Base-by-base conservation (phyloP, 2,888 invertebrate species). In the Agrotis clavis region DNA sequence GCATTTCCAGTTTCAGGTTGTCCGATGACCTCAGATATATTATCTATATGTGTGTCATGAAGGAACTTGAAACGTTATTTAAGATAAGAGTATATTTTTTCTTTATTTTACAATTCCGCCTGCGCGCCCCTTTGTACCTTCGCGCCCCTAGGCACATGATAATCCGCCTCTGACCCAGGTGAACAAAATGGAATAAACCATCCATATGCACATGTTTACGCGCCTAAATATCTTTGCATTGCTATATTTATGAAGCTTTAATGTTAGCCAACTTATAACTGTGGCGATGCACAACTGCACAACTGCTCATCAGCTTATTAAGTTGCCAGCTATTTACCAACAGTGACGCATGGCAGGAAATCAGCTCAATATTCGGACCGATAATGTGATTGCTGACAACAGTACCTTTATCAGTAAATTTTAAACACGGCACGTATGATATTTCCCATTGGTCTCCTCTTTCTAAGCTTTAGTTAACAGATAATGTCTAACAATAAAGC, bases 281-380 rank as follows among this genome's bases (percentile, higher is more conserved):
- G 14, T n/a, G 35, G 35, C n/a, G 14, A 30, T 30, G 57, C 35
- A 14, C 35, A 1, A 35, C 13, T 30, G 30, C n/a, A 13, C 30
- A 1, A n/a, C n/a, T 35, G 35, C n/a, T 57, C 57, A 35, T 57
- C n/a, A 57, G 35, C 35, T 57, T 57, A 35, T 35, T 57, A 57
- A 57, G 14, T 57, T n/a, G n/a, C n/a, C 57, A 14, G n/a, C n/a
- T 57, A 57, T 35, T 57, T 35, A 19, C 14, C 57, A 57, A 35
- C 6, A n/a, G 57, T 19, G 35, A 35, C 57, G 13, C 57, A 35
- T 35, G 57, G 35, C 14, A n/a, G 57, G 35, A n/a, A 57, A 57
- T 57, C 57, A 57, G 35, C 14, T n/a, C 13, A 57, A 35, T 57
- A 57, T 57, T 35, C 57, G n/a, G 5, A 5, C n/a, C 35, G 35